Evolutionary conservation across 2,888 invertebrate genomes (phyloP), one percentile per base, ranked within the genome.

Genomic region (Pteria penguin): DNA sequence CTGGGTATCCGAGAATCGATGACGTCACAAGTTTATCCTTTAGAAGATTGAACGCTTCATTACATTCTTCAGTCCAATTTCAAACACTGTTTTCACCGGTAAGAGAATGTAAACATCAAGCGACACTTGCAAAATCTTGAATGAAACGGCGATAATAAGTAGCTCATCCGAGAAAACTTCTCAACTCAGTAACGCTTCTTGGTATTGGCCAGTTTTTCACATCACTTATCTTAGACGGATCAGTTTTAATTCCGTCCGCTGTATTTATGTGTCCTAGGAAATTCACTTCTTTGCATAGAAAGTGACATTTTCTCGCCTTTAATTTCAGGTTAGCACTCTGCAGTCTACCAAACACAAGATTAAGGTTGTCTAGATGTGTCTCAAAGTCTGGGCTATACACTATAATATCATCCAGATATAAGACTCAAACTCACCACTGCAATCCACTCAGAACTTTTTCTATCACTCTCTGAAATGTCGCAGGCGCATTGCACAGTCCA

Each of bases 141-240:
- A 69, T 60, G 22, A 58, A 69, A 24, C 27, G 18, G 29, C 60
- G 70, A 57, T 69, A 69, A 26, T 69, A 69, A 14, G 45, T 14
- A 36, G 45, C 45, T 36, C 5, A 36, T 36, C 45, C 45, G 14
- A 36, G 45, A 14, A 58, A 57, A 57, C 22, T 24, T n/a, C 58
- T 57, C 5, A 26, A 8, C n/a, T 57, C 58, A n/a, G 22, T 26
- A 5, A 57, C 58, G n/a, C n/a, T 57, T 26, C n/a, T 57, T n/a
- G 58, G 58, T n/a, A n/a, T 57, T n/a, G 5, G 5, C 58, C 58
- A 57, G 26, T 57, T n/a, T 57, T 26, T n/a, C n/a, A 57, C 58
- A 24, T 8, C 58, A 5, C 5, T 8, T 8, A 26, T 57, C n/a
- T 57, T 57, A 5, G n/a, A 8, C 11, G 58, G 45, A 14, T 36